Evolutionary conservation across 2,113 vertebrate genomes (phyloP), one percentile per base, ranked within the genome.

Genomic region (Alaudala cheleensis): DNA sequence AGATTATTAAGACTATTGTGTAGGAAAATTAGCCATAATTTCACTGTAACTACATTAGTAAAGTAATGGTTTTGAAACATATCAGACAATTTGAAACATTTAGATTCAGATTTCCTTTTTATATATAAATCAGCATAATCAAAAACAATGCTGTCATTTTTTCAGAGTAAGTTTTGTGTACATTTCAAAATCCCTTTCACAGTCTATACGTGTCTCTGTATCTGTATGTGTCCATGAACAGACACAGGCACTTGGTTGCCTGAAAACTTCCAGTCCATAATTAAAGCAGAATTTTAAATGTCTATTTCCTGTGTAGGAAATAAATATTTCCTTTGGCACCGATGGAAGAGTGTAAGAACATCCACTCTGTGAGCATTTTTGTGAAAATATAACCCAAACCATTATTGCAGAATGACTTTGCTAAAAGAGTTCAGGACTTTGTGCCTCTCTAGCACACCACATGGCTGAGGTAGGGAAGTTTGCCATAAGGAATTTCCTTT

Each of bases 281-380:
- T n/a, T 56, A 57, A 92, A 96, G 33, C 39, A 72, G 54, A 81
- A 57, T 40, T 76, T 88, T 33, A 92, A 90, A 78, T 84, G 11
- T 56, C 1, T 60, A 51, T 83, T 77, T 80, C 34, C 58, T 18
- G 11, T 20, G 29, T 5, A 64, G 10, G 1, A 40, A 92, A 82
- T 20, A 50, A 61, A 78, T 74, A 34, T 61, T 81, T 40, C 37
- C 81, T 82, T 92, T 10, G 9, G 28, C 67, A 88, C 37, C 9
- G 42, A 69, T 22, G 42, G 24, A 54, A 86, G 65, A 51, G 25
- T 73, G 57, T 39, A 81, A 85, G 76, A 70, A 50, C 8, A 37
- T 77, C 19, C 39, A 21, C 28, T 69, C 12, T 53, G 44, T 62
- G 19, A 92, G 40, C 8, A 5, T 12, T 53, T 90, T 61, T 74